Evolutionary conservation across 2,888 invertebrate species (phyloP).

Genomic region (Catonia carolina): DNA sequence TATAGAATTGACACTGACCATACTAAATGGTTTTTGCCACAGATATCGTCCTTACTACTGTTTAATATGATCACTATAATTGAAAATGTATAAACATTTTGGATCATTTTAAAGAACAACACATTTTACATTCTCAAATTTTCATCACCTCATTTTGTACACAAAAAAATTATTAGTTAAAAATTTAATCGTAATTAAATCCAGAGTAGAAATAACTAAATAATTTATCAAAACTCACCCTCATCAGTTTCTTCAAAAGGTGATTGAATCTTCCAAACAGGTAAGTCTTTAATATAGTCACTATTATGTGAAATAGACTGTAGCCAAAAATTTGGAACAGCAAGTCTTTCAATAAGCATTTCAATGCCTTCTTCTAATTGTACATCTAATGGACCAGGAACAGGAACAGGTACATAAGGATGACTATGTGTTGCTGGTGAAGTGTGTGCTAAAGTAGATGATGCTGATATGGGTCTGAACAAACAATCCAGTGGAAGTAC

Average conservation of each 20-base stretch:
- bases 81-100: too few species aligned
- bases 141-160: too few species aligned
- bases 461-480: conserved; percentile 38
- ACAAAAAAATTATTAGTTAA: too few species aligned
- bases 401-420: conserved; percentile 18
- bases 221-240: background rate
- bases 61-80: too few species aligned
- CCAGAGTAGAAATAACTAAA: too few species aligned
- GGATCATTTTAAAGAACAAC: too few species aligned
- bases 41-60: too few species aligned
- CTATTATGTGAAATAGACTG: conserved; percentile 42
- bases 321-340: conserved; percentile 44
- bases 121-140: too few species aligned
- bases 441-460: conserved; percentile 35
- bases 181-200: too few species aligned
- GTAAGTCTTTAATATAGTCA: conserved; percentile 46
- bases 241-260: conserved; percentile 11
- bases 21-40: too few species aligned
- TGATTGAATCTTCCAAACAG: conserved; percentile 41
- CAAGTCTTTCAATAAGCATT: conserved; percentile 42
- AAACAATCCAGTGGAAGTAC: conserved; percentile 40
- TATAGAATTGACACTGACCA: too few species aligned
- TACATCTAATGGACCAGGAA: conserved; percentile 12
- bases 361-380: conserved; percentile 41
- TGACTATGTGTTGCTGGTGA: conserved; percentile 35